A percentile compares a stretch with the other conserved stretches of the same genome.
Conservation (phyloP, 64 coral and sea anemone genomes). For the Pocillopora verrucosa region DNA sequence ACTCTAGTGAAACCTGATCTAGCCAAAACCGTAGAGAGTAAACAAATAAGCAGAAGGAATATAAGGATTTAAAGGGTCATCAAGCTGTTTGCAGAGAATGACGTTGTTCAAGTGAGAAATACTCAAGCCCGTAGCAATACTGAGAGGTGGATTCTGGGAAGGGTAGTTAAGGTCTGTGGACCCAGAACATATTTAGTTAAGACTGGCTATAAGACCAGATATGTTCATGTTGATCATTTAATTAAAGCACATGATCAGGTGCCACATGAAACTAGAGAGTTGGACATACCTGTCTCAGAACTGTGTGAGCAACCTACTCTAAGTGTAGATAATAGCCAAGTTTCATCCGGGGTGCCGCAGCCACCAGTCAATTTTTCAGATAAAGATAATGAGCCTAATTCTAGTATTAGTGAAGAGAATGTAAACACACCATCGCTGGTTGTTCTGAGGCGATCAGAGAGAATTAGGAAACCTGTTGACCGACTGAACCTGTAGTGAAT, state of each 20-base stretch:
- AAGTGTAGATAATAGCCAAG: background rate
- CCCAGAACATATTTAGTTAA: conserved; percentile 64
- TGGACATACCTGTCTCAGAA: too few relatives aligned
- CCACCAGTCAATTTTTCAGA: background rate
- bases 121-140: too few relatives aligned
- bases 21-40: background rate
- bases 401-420: conserved; percentile 39
- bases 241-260: conserved; percentile 63
- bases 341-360: background rate
- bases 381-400: conserved; percentile 19
- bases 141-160: conserved; percentile 70
- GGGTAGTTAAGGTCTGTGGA: conserved; percentile 84
- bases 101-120: too few relatives aligned
- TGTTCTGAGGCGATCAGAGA: conserved; percentile 57
- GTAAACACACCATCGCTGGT: conserved; percentile 6
- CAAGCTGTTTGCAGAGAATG: too few relatives aligned
- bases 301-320: conserved; percentile 51
- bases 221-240: conserved; percentile 73
- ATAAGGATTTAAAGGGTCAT: too few relatives aligned
- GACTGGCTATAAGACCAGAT: too few relatives aligned
- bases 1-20: conserved; percentile 3
- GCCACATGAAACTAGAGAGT: conserved; percentile 19
- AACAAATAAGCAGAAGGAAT: too few relatives aligned
- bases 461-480: conserved; percentile 63
- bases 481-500: conserved; percentile 34